Percentiles rank a stretch among this genome's conserved stretches.
These are phyloP conservation scores for Pitta sordida DNA, from an alignment of 2,113 vertebrate species.

Conservation along the genomic window DNA sequence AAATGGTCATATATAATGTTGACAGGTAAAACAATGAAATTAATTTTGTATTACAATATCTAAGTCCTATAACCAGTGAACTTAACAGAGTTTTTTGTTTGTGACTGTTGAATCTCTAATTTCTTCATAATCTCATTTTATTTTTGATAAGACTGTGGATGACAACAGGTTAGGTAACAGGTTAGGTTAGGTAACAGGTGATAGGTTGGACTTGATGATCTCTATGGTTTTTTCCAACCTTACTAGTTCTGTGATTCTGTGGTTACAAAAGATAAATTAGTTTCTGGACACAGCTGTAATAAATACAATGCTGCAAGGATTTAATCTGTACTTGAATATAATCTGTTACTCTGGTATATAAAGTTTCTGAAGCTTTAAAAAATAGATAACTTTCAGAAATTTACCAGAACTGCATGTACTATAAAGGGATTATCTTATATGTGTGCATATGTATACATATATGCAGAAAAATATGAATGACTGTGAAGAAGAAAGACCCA, in stretches of 20 bases:
- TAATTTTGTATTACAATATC: neutral
- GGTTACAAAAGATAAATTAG: neutral
- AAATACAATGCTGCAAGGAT: neutral
- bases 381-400: neutral
- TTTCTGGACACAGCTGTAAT: neutral
- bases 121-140: neutral
- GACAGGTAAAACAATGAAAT: neutral
- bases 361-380: neutral
- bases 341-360: neutral
- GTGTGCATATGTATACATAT: neutral
- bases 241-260: too few species aligned
- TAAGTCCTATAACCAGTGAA: neutral
- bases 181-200: too few species aligned
- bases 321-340: neutral
- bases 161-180: too few species aligned
- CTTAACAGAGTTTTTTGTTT: neutral
- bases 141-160: neutral
- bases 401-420: neutral
- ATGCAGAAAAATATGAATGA: neutral
- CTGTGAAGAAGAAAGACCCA: neutral
- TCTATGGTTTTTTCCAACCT: too few species aligned
- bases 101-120: neutral
- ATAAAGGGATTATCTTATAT: neutral
- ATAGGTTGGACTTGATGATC: too few species aligned
- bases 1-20: neutral